Evolutionary conservation across 2,888 invertebrate species (phyloP).

Genomic region (Ypsolopha sequella): DNA sequence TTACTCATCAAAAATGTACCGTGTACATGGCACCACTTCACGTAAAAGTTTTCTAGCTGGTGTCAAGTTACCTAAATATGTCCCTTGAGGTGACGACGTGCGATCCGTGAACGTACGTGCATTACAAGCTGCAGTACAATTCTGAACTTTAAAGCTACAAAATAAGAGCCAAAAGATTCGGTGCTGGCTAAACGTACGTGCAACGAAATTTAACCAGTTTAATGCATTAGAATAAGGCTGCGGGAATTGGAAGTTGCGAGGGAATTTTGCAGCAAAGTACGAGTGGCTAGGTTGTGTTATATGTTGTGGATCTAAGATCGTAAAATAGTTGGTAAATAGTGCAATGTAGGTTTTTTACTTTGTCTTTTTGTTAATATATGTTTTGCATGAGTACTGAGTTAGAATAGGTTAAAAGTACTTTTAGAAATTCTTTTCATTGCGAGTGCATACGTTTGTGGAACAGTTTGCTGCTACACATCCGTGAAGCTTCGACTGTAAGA

Average conservation of each 20-base stretch:
- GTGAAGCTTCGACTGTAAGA: too few species aligned
- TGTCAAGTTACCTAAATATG: constrained; percentile 2
- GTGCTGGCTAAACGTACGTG: neutral
- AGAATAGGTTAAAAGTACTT: too few species aligned
- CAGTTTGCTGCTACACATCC: too few species aligned
- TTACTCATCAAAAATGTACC: too few species aligned
- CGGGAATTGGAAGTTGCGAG: neutral
- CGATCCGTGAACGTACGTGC: neutral
- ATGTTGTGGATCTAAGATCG: too few species aligned
- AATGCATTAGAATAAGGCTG: neutral
- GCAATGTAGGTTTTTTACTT: neutral
- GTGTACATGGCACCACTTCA: too few species aligned
- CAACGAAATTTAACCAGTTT: neutral
- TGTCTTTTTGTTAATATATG: neutral
- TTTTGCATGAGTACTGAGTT: too few species aligned
- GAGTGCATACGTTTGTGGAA: too few species aligned
- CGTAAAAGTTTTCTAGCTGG: neutral
- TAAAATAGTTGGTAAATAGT: neutral
- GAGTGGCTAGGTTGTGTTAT: too few species aligned
- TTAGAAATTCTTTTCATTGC: too few species aligned
- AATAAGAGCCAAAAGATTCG: neutral
- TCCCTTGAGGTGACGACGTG: neutral
- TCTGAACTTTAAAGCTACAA: neutral
- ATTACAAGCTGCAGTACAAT: neutral
- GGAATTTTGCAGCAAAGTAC: neutral